Evolutionary conservation across 2,113 vertebrate species (phyloP), one percentile per base, ranked within the genome.

Genomic region (Pogonocichla stellata): DNA sequence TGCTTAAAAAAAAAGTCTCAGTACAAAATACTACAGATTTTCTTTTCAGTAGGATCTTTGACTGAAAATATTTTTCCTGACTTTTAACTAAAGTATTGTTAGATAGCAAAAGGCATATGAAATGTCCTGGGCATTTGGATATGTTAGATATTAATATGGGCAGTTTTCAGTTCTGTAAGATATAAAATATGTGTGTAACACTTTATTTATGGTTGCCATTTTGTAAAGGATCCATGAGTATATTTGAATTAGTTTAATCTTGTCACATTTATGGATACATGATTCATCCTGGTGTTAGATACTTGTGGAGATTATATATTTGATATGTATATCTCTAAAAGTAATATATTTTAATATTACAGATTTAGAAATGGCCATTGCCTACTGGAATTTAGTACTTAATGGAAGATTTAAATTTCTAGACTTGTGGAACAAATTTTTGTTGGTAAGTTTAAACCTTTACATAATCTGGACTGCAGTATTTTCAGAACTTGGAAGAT

Each of bases 351-450:
- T 97, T 98, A 96, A 97, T 97, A 57, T 97, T 98, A 62, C 98
- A 99, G 98, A 99, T 98, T 98, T 99, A 98, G 98, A 99, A 98
- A 99, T 98, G 98, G 98, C 98, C 96, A 98, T 99, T 97, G 98
- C 98, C 86, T 99, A 99, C 97, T 99, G 98, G 98, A 99, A 99
- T 98, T 98, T 99, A 98, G 98, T 99, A 97, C 98, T 99, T 98
- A 98, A 98, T 93, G 98, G 98, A 98, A 98, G 98, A 98, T 99
- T 99, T 98, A 99, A 99, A 98, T 99, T 99, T 98, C 97, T 99
- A 98, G 98, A 98, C 98, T 98, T 99, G 97, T 99, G 98, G 98
- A 99, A 99, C 98, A 98, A 98, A 97, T 99, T 99, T 98, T 99
- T 99, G 97, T 98, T 98, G 98, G 98, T 98, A 98, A 99, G 98